Evolutionary conservation across 2,113 vertebrate species (phyloP).

Genomic region (Chaetops frenatus): DNA sequence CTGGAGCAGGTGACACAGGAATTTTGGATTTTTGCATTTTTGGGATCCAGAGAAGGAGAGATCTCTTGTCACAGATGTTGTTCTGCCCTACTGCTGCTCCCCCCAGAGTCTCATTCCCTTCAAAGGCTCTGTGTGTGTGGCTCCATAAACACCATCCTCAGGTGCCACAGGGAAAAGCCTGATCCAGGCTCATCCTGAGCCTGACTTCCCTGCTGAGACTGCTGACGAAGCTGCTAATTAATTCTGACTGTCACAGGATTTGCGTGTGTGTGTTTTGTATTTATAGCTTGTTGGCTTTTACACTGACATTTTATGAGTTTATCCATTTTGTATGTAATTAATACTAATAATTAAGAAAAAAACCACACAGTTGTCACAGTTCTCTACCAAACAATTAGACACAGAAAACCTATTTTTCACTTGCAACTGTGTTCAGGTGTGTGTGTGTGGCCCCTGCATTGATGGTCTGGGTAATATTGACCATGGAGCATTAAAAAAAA

Average conservation of each 20-base stretch:
- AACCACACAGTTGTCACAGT: not conserved
- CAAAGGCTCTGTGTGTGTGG: not conserved
- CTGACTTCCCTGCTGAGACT: not conserved
- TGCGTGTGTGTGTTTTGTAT: not conserved
- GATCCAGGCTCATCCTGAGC: not conserved
- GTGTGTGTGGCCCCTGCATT: not conserved
- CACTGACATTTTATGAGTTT: not conserved
- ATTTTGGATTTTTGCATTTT: too few relatives aligned
- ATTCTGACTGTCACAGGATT: not conserved
- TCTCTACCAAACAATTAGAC: not conserved
- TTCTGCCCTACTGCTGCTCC: not conserved
- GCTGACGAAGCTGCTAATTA: not conserved
- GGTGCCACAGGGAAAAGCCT: not conserved
- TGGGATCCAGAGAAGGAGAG: not conserved
- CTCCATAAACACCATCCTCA: not conserved
- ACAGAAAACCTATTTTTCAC: not conserved
- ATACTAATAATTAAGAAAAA: not conserved
- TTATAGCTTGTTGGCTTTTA: not conserved
- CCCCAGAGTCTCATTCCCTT: not conserved
- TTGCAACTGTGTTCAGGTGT: not conserved
- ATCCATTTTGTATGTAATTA: not conserved
- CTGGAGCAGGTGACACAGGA: not conserved
- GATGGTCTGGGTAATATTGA: not conserved
- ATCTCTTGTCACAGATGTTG: not conserved
- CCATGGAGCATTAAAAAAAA: not conserved